Evolutionary conservation across 2,888 invertebrate species (phyloP).

Genomic region (Agrochola circellaris): DNA sequence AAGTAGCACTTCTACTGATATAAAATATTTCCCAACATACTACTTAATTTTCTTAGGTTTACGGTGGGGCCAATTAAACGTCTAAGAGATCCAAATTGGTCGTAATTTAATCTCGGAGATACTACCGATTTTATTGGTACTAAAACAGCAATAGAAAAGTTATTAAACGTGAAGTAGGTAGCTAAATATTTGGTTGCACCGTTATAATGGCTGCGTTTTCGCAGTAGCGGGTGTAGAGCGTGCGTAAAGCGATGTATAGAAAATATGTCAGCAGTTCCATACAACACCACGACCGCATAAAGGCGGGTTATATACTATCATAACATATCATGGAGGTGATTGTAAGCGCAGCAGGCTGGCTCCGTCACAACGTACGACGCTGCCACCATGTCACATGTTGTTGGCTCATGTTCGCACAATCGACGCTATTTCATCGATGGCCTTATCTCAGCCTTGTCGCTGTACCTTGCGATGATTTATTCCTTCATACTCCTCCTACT

Average conservation of each 20-base stretch:
- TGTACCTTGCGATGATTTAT: conserved; percentile 85
- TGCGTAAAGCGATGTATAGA: background rate
- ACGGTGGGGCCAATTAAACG: conserved; percentile 39
- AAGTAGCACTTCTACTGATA: conserved; percentile 12
- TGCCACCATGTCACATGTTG: conserved; percentile 77
- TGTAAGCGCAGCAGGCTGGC: conserved; percentile 73
- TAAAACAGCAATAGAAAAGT: conserved; percentile 40
- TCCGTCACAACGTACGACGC: conserved; percentile 72
- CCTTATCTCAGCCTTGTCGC: conserved; percentile 84
- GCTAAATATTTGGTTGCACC: conserved; percentile 5
- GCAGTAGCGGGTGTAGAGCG: background rate
- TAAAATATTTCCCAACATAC: conserved; percentile 15
- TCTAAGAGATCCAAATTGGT: conserved; percentile 20
- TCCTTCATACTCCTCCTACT: conserved; percentile 75
- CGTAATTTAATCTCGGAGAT: conserved; percentile 36
- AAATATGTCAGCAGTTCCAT: conserved; percentile 37
- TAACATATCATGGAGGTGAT: conserved; percentile 58
- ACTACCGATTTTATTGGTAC: conserved; percentile 41
- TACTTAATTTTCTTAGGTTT: conserved; percentile 13
- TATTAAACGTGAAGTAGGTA: conserved; percentile 30
- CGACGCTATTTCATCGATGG: conserved; percentile 82
- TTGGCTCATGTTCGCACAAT: conserved; percentile 79
- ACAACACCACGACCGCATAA: conserved; percentile 16
- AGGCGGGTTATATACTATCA: conserved; percentile 38
- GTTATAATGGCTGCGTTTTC: background rate